phyloP scores from a whole-genome alignment of 2,888 invertebrate genomes.

The Mesorhabditis belari region DNA sequence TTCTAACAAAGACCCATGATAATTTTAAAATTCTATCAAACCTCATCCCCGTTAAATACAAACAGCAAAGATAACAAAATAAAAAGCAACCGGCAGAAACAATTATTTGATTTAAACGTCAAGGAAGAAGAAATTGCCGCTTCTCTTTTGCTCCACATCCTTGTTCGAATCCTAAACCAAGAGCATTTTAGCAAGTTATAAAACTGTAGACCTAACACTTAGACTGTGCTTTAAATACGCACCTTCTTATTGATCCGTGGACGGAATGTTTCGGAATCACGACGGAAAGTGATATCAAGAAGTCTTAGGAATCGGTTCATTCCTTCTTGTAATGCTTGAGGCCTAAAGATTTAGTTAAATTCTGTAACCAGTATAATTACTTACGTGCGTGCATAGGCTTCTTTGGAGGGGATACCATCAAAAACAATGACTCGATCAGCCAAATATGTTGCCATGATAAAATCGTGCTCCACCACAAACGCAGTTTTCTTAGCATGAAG shows the following conservation, averaged over 20 bases:
- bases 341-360: constrained; percentile 56
- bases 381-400: constrained; percentile 75
- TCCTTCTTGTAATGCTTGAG: constrained; percentile 80
- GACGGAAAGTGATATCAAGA: constrained; percentile 90
- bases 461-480: constrained; percentile 99
- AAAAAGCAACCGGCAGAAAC: too few species aligned
- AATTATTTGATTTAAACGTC: constrained; percentile 81
- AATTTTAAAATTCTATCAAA: too few species aligned
- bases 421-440: constrained; percentile 96
- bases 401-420: constrained; percentile 83
- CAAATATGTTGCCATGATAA: constrained; percentile 99
- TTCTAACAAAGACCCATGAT: too few species aligned
- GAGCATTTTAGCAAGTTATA: not conserved
- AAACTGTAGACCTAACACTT: not conserved
- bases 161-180: constrained; percentile 53
- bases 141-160: constrained; percentile 92
- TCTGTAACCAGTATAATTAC: constrained; percentile 9
- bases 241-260: constrained; percentile 93
- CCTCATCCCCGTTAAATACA: too few species aligned
- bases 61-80: too few species aligned
- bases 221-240: constrained; percentile 74
- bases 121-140: constrained; percentile 97
- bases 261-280: constrained; percentile 96
- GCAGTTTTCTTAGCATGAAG: constrained; percentile 98
- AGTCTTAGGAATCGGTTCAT: constrained; percentile 96